Evolutionary conservation across 1,140 invertebrate species (phyloP).

Genomic region (Drosophila pseudoobscura): DNA sequence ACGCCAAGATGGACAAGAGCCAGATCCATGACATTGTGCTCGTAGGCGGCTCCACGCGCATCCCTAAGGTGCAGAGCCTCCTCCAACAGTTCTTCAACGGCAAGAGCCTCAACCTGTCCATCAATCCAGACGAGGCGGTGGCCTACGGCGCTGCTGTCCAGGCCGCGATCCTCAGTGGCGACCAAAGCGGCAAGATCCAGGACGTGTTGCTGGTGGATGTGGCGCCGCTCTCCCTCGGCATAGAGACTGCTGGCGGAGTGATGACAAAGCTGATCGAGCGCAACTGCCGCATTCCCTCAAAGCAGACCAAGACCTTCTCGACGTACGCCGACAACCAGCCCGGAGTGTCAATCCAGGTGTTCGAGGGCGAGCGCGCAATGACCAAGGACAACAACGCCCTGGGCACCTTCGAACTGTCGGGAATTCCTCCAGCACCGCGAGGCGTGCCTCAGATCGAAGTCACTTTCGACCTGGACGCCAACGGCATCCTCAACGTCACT

Average conservation of each 20-base stretch:
- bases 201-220: slow-evolving; percentile 86
- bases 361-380: slow-evolving; percentile 88
- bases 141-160: slow-evolving; percentile 90
- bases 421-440: slow-evolving; percentile 91
- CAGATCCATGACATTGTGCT: slow-evolving; percentile 87
- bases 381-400: slow-evolving; percentile 90
- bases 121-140: slow-evolving; percentile 92
- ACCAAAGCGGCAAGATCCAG: slow-evolving; percentile 89
- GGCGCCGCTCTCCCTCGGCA: slow-evolving; percentile 85
- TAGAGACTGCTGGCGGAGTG: slow-evolving; percentile 86
- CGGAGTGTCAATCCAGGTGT: slow-evolving; percentile 88
- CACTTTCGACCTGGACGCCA: slow-evolving; percentile 87
- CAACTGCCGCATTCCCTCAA: slow-evolving; percentile 87
- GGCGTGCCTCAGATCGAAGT: slow-evolving; percentile 91
- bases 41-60: slow-evolving; percentile 87
- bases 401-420: slow-evolving; percentile 90
- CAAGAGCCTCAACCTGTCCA: slow-evolving; percentile 88
- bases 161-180: slow-evolving; percentile 89
- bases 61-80: slow-evolving; percentile 87
- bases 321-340: slow-evolving; percentile 90
- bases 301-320: slow-evolving; percentile 87
- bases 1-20: slow-evolving; percentile 90
- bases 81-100: slow-evolving; percentile 87
- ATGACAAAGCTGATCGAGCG: slow-evolving; percentile 88
- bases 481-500: slow-evolving; percentile 87